phyloP scores from a whole-genome alignment of 2,797 vertebrate genomes.

The Schizopygopsis malacanthus region DNA sequence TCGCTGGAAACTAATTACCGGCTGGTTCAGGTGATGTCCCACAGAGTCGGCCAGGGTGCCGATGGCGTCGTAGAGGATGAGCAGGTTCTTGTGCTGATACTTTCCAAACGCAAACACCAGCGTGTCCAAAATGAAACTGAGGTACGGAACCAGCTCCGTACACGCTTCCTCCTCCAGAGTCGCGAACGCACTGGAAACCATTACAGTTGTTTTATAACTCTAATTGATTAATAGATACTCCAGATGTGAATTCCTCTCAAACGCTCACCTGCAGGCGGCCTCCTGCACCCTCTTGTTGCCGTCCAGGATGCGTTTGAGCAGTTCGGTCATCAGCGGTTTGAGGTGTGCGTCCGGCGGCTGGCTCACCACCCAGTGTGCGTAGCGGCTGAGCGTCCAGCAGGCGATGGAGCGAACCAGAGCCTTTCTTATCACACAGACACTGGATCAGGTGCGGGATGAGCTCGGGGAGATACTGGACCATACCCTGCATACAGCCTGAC shows the following conservation, averaged over 20 bases:
- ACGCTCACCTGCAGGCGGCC: conserved; percentile 88
- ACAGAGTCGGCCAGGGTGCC: conserved; percentile 93
- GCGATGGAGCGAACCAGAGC: conserved; percentile 94
- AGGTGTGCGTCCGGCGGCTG: conserved; percentile 90
- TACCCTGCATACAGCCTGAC: conserved; percentile 94
- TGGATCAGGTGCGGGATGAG: conserved; percentile 93
- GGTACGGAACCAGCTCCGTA: conserved; percentile 92
- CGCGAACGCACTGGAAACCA: conserved; percentile 83
- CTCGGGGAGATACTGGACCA: conserved; percentile 93
- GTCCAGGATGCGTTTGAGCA: conserved; percentile 93
- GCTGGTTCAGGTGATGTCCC: conserved; percentile 94
- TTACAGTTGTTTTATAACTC: neutral
- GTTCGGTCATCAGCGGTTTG: conserved; percentile 93
- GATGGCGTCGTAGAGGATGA: conserved; percentile 95
- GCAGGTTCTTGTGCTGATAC: conserved; percentile 95
- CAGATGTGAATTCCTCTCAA: neutral
- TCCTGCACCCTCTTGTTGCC: conserved; percentile 95
- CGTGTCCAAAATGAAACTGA: conserved; percentile 94
- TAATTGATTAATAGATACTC: neutral
- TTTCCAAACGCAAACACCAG: conserved; percentile 95
- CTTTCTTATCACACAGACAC: conserved; percentile 93
- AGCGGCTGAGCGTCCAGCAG: conserved; percentile 95
- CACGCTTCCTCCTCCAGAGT: conserved; percentile 94
- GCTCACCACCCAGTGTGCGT: conserved; percentile 95
- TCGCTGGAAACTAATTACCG: conserved; percentile 63